phyloP scores from a whole-genome alignment of 2,113 vertebrate species.

The Centrocercus urophasianus region DNA sequence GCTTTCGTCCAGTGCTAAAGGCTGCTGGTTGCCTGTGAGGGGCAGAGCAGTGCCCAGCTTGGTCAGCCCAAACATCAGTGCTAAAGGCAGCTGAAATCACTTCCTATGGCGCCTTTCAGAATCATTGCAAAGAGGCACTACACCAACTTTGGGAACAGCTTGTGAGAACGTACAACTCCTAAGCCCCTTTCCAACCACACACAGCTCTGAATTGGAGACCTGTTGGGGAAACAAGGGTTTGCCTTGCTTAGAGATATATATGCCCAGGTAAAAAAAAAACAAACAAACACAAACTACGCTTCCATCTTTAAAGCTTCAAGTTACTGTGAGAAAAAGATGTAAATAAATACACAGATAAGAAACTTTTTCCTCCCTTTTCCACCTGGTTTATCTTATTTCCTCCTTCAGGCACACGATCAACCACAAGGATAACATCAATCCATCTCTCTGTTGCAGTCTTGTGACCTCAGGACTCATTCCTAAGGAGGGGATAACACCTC shows the following conservation, averaged over 20 bases:
- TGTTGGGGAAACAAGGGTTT: not conserved
- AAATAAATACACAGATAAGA: not conserved
- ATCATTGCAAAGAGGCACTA: not conserved
- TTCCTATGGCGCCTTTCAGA: not conserved
- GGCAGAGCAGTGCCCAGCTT: not conserved
- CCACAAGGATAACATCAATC: not conserved
- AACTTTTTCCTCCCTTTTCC: not conserved
- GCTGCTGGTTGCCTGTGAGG: not conserved
- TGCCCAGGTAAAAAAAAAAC: not conserved
- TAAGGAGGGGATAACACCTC: not conserved
- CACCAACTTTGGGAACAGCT: not conserved
- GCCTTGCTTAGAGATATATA: not conserved
- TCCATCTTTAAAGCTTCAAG: not conserved
- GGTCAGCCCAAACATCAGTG: not conserved
- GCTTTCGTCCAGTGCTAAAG: not conserved
- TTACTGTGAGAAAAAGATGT: not conserved
- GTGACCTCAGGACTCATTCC: not conserved
- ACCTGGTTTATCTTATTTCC: not conserved
- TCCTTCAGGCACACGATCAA: not conserved
- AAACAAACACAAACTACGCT: not conserved
- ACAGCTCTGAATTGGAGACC: not conserved
- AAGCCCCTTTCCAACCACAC: not conserved
- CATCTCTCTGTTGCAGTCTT: not conserved
- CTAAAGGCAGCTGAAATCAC: not conserved
- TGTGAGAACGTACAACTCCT: not conserved